Conservation (phyloP, 2,888 invertebrate species). For the Tetropium fuscum region DNA sequence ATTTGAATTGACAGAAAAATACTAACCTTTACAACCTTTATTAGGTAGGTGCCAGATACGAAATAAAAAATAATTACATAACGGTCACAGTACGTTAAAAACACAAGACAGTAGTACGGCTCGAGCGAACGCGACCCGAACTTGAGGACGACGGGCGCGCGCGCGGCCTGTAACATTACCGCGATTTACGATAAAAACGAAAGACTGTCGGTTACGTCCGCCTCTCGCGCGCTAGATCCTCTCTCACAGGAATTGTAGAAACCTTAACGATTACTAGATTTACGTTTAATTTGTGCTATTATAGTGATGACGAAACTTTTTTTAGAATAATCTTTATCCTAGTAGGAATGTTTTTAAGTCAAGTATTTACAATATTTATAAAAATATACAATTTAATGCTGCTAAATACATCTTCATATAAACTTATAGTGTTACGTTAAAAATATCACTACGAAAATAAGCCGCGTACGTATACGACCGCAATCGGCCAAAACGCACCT, state of each 20-base stretch:
- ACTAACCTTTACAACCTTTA: constrained; percentile 60
- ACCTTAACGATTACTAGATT: constrained; percentile 39
- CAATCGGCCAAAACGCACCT: no score
- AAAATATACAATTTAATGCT: constrained; percentile 57
- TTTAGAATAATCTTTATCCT: constrained; percentile 40
- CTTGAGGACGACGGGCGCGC: no score
- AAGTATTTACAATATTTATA: constrained; percentile 60
- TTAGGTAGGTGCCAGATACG: constrained; percentile 46
- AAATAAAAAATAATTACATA: constrained; percentile 39
- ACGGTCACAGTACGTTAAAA: constrained; percentile 36
- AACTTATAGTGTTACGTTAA: constrained; percentile 16
- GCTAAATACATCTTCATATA: constrained; percentile 20
- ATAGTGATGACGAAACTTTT: constrained; percentile 43
- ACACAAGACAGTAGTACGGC: constrained; percentile 26
- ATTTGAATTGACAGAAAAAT: constrained; percentile 65
- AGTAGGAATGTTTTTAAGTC: constrained; percentile 58
- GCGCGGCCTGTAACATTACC: neutral
- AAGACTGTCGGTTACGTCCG: constrained; percentile 5
- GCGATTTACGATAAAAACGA: neutral
- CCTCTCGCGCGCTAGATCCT: constrained; percentile 16
- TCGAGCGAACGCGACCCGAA: constrained; percentile 2
- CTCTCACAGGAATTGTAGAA: constrained; percentile 38
- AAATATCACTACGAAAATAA: constrained; percentile 26
- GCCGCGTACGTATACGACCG: constrained; percentile 1
- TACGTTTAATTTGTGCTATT: constrained; percentile 45